Evolutionary conservation across 2,113 vertebrate species (phyloP).

Genomic region (Dissostichus mawsoni): DNA sequence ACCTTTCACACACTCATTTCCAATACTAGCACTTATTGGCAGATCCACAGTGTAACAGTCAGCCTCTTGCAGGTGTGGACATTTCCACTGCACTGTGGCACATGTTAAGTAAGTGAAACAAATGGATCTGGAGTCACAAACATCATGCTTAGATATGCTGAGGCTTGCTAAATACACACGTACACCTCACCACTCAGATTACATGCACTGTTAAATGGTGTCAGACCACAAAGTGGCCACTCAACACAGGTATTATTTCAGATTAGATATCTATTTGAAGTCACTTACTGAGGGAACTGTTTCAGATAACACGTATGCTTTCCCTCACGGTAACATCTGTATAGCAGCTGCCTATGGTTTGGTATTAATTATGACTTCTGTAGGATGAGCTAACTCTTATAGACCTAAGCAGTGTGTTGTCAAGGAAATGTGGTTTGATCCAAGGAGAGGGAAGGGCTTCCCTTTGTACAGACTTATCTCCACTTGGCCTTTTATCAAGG

Average conservation of each 20-base stretch:
- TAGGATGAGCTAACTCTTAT: constrained; percentile 22
- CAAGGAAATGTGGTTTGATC: constrained; percentile 30
- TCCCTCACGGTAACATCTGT: neutral
- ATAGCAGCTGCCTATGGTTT: neutral
- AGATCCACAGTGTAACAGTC: constrained; percentile 48
- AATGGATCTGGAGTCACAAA: constrained; percentile 13
- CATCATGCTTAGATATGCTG: constrained; percentile 2
- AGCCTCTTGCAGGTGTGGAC: constrained; percentile 69
- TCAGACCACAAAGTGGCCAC: neutral
- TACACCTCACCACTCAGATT: constrained; percentile 6
- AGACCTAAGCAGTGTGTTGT: constrained; percentile 18
- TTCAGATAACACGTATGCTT: neutral
- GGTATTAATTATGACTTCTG: constrained; percentile 12
- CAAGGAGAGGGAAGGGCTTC: constrained; percentile 54
- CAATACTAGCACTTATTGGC: constrained; percentile 65
- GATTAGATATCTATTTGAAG: constrained; percentile 22
- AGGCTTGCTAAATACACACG: neutral
- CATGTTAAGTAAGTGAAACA: constrained; percentile 9
- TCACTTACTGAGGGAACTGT: neutral
- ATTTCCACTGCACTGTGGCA: constrained; percentile 56
- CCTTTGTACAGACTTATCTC: constrained; percentile 66
- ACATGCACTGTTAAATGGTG: neutral
- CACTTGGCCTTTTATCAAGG: constrained; percentile 58
- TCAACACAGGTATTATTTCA: neutral
- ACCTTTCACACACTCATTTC: constrained; percentile 69